phyloP scores from a whole-genome alignment of 1,140 invertebrate genomes.

The Anoplophora glabripennis region DNA sequence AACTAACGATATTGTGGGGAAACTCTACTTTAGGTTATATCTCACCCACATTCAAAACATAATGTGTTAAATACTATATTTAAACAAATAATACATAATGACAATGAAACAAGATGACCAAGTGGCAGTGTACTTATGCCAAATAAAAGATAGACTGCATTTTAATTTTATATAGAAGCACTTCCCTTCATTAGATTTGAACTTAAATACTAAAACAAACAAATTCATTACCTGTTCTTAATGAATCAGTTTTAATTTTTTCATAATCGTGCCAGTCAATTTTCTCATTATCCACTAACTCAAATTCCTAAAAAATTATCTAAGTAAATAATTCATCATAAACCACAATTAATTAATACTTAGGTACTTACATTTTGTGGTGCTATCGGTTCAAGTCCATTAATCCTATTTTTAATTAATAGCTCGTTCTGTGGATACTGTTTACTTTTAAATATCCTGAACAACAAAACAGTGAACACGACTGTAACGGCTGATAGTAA shows the following conservation, averaged over 20 bases:
- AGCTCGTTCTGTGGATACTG: neutral
- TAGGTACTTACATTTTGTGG: conserved; percentile 6
- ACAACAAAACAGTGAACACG: conserved; percentile 41
- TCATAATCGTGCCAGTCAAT: conserved; percentile 86
- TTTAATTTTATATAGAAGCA: no score
- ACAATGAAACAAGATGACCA: no score
- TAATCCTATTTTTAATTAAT: conserved; percentile 13
- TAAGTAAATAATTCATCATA: neutral
- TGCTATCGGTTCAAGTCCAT: conserved; percentile 19
- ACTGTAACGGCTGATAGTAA: conserved; percentile 39
- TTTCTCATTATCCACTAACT: conserved; percentile 50
- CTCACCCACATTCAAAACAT: no score
- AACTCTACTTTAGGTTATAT: no score
- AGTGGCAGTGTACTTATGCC: no score
- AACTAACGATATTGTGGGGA: no score
- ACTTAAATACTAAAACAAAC: neutral
- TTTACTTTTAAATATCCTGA: conserved; percentile 34
- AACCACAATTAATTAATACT: neutral
- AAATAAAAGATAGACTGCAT: no score
- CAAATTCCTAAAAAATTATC: conserved; percentile 3
- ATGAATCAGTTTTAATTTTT: conserved; percentile 65
- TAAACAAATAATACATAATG: no score
- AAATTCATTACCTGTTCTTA: conserved; percentile 56
- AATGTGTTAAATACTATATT: no score
- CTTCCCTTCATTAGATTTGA: no score